Conservation (phyloP, 2,888 invertebrate species). For the Physocephala rufipes region DNA sequence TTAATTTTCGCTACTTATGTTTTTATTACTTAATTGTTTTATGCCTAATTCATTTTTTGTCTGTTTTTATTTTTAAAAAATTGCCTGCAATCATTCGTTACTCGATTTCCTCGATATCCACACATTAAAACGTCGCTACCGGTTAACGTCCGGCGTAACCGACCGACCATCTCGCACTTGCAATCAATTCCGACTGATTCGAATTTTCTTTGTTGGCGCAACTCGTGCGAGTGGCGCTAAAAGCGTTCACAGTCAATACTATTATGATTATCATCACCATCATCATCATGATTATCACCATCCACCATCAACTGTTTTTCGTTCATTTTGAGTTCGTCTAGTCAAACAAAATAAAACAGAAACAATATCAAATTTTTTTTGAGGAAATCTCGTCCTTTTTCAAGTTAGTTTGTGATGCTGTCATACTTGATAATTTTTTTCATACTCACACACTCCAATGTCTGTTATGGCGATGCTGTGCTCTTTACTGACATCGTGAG, state of each 20-base stretch:
- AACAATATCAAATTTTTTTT: not conserved
- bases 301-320: constrained; percentile 31
- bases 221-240: constrained; percentile 38
- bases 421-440: not conserved
- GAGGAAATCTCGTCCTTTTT: not conserved
- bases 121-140: no score
- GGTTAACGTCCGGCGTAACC: not conserved
- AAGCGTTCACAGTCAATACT: no score
- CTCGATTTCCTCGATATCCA: no score
- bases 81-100: no score
- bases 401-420: constrained; percentile 13
- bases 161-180: constrained; percentile 55
- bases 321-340: not conserved
- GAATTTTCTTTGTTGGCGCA: constrained; percentile 25
- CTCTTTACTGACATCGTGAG: no score
- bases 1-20: not conserved
- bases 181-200: constrained; percentile 55
- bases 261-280: no score
- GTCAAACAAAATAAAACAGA: constrained; percentile 2
- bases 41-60: no score
- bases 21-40: not conserved
- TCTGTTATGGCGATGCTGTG: no score
- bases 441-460: not conserved
- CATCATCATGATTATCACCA: constrained; percentile 1
- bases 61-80: no score